A percentile compares a stretch with the other conserved stretches of the same genome.
Evolutionary conservation across 1,140 invertebrate species (phyloP).

Genomic region (Leptopilina boulardi): DNA sequence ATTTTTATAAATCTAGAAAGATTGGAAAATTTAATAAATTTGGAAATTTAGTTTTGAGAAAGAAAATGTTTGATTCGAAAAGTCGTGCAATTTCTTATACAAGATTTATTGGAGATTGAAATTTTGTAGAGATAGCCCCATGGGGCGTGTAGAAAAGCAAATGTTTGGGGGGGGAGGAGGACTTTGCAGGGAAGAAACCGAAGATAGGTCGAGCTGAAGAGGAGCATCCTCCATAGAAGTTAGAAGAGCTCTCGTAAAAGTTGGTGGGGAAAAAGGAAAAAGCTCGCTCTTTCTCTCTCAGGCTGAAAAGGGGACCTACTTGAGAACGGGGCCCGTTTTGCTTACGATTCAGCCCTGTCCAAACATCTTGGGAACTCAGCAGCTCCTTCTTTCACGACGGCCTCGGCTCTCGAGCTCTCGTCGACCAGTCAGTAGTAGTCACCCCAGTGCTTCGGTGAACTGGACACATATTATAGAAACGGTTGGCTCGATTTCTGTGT

Average conservation of each 20-base stretch:
- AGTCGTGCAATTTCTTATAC: background rate
- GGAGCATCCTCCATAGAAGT: slow-evolving; percentile 24
- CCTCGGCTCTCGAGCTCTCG: slow-evolving; percentile 46
- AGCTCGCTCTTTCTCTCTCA: no score
- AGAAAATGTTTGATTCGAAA: background rate
- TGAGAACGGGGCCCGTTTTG: slow-evolving; percentile 46
- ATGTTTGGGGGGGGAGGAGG: background rate
- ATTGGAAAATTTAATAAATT: no score
- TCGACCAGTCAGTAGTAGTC: slow-evolving; percentile 51
- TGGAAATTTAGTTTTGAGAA: no score
- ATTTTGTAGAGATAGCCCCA: slow-evolving; percentile 21
- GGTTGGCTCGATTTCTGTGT: slow-evolving; percentile 46
- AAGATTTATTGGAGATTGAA: slow-evolving; percentile 15
- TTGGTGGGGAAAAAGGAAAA: slow-evolving; percentile 44
- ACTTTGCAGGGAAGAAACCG: slow-evolving; percentile 22
- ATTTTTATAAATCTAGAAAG: no score
- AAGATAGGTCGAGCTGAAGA: slow-evolving; percentile 24
- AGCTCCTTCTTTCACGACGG: slow-evolving; percentile 54
- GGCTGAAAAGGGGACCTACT: slow-evolving; percentile 35
- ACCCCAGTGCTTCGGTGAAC: slow-evolving; percentile 52
- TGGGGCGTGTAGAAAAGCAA: slow-evolving; percentile 21
- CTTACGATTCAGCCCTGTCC: slow-evolving; percentile 53
- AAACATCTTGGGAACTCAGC: slow-evolving; percentile 50
- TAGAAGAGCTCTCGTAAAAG: slow-evolving; percentile 19
- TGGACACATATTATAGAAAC: slow-evolving; percentile 40